Conservation (phyloP, 2,888 invertebrate species). For the Trachelus troglodyta region DNA sequence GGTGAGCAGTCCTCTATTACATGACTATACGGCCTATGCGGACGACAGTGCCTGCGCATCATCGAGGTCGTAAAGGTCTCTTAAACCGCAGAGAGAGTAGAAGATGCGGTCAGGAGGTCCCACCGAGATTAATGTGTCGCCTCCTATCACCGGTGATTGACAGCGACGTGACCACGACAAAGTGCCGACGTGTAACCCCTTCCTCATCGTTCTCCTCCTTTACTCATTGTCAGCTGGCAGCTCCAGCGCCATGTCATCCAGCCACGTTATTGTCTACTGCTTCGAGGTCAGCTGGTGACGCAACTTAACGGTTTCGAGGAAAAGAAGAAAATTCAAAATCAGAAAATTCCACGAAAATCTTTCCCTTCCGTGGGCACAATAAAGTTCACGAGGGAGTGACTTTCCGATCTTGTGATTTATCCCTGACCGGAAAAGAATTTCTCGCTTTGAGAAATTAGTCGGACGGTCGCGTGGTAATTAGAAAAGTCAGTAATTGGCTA, state of each 20-base stretch:
- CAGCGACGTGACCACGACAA: conserved; percentile 63
- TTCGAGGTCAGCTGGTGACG: not conserved
- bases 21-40: not conserved
- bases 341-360: not conserved
- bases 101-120: conserved; percentile 48
- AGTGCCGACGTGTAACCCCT: conserved; percentile 57
- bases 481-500: conserved; percentile 60
- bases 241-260: not conserved
- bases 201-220: conserved; percentile 22
- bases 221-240: not conserved
- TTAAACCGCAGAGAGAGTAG: conserved; percentile 50
- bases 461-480: conserved; percentile 57
- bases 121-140: conserved; percentile 63
- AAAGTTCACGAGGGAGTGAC: too few species aligned
- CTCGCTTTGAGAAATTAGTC: conserved; percentile 36
- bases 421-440: too few species aligned
- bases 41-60: not conserved
- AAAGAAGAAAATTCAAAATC: not conserved
- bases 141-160: conserved; percentile 63
- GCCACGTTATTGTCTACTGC: not conserved
- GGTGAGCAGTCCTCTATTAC: not conserved
- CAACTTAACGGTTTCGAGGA: not conserved
- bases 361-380: too few species aligned
- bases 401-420: too few species aligned
- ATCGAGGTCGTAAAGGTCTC: conserved; percentile 41